Evolutionary conservation across 2,797 vertebrate genomes (phyloP), one percentile per base, ranked within the genome.

Genomic region (Parambassis ranga): DNA sequence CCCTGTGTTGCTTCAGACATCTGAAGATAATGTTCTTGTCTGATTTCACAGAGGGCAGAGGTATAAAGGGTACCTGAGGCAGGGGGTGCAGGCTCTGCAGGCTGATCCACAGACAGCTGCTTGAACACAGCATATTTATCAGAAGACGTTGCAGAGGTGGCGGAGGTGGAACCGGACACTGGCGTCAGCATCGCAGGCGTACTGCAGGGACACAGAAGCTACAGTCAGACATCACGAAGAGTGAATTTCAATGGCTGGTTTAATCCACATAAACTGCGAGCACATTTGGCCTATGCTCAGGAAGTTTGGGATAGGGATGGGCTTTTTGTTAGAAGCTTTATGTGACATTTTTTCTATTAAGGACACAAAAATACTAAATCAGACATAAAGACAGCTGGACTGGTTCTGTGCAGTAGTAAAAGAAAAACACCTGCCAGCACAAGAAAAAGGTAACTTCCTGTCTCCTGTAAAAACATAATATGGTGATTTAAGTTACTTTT

Each of bases 71-170:
- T 96, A 98, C 96, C 96, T 96, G 93, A 92, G 86, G 92, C 87
- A 4, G 92, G 49, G 61, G 91, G 58, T 10, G 90, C 41, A 22
- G 88, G 89, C 86, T 98, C 96, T 50, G 92, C 61, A 39, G 93
- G 89, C 80, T 92, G 95, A 81, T 97, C 95, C 73, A 93, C 84
- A 43, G 92, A 90, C 73, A 98, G 93, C 79, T 95, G 94, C 92
- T 98, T 98, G 87, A 99, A 98, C 58, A 88, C 98, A 38, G 97
- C 95, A 11, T 99, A 99, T 79, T 97, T 98, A 90, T 99, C 98
- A 48, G 90, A 82, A 15, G 94, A 90, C 2, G 87, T 55, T 5
- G 74, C 60, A 0, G 83, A 56, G 39, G 91, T 26, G 0, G 91
- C 26, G 0, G 85, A 75, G 78, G 94, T 93, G 26, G 88, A 90